Evolutionary conservation across 2,888 invertebrate genomes (phyloP), one percentile per base, ranked within the genome.

Genomic region (Dusona sp.): DNA sequence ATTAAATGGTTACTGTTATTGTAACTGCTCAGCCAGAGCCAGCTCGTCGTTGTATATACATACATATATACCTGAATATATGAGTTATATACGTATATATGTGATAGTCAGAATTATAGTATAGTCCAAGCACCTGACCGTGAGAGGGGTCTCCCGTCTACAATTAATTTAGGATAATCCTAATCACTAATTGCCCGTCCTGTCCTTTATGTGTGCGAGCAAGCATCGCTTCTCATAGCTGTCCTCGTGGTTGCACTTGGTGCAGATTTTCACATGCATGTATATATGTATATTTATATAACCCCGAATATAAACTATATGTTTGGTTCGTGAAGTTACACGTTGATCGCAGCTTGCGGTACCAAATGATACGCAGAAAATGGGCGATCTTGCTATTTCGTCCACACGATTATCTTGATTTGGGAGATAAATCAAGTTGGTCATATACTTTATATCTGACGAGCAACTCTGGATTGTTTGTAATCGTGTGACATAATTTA

Each of bases 131-230:
- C 83, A 84, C 81, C 86, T 81, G 84, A 64, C 74, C 64, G 19
- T 68, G 79, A 80, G 81, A 74, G 77, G 25, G 72, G 65, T 54
- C 77, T 72, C 64, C 42, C 74, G 29, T 70, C 86, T 64, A 86
- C 86, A 90, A 93, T 93, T 93, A 93, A 93, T 93, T 93, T 90
- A 79, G 88, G 91, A 92, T 93, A 92, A 93, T 93, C 92, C 92
- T 92, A 92, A 93, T 93, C 91, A 90, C 91, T 92, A 92, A 93
- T 93, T 93, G 91, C 90, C 84, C 89, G 78, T 78, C 83, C 67
- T 36, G 73, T 86, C 87, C 87, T 88, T 87, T 89, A 85, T 88
- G 84, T 84, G 57, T 82, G 78, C 64, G 80, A 67, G 64, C 61
- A 57, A 82, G 86, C 81, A 61, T 79, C 68, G 83, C 83, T 81